Base-by-base conservation (phyloP, 2,888 invertebrate genomes). In the Priocnemis perturbator region DNA sequence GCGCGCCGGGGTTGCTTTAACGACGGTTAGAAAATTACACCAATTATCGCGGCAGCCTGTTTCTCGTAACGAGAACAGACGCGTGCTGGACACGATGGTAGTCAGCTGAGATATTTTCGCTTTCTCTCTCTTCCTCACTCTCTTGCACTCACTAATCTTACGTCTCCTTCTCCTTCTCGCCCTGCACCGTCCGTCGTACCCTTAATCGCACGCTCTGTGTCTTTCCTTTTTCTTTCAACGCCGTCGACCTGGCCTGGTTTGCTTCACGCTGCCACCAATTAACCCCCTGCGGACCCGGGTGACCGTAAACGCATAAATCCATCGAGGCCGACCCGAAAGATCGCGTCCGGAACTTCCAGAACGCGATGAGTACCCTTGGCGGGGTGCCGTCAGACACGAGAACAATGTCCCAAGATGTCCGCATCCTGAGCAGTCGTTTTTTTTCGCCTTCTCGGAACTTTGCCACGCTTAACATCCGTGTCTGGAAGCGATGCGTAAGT, bases 231-330 rank as follows among this genome's bases (percentile, higher is more conserved):
- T 59, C 26, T 20, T 19, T 55, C 53, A 11, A 15, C 21, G 23
- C 3, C 15, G 21, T 59, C 55, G 23, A 19, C 53, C 73, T 64
- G 71, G 37, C 69, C 71, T 69, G 67, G 73, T 62, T 58, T 50
- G 69, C 56, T 81, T 81, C 85, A 79, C 77, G 83, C 82, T 83
- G 82, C 74, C 80, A 76, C 79, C 84, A 85, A 84, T 84, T 84
- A 85, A 79, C 78, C 83, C 79, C 85, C 85, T 66, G 77, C 59
- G 66, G 81, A 55, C 60, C 71, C 14, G 77, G 74, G 74, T 73
- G 76, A 74, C 78, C 74, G 73, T 83, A 80, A 83, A 83, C 74
- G 76, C 81, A 83, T 85, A 85, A 85, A 85, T 85, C 84, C 81
- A 77, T 81, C 83, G 59, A 48, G 57, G 20, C 21, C 7, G 61